Percentiles rank a stretch among this genome's conserved stretches.
Evolutionary conservation across 2,797 vertebrate species (phyloP).

Genomic region (Sebastolobus altivelis): DNA sequence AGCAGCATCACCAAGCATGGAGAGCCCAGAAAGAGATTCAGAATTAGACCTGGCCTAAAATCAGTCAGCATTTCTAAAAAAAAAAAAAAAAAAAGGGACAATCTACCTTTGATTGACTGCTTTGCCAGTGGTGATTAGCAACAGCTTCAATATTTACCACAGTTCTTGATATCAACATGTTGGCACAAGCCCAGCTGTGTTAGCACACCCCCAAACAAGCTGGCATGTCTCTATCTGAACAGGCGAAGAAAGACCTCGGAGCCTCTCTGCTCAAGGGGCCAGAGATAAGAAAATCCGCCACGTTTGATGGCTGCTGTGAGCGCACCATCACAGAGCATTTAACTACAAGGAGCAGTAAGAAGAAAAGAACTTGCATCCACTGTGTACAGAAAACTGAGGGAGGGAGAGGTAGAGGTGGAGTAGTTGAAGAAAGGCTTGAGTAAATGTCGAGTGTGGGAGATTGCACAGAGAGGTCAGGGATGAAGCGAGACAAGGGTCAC

Average conservation of each 20-base stretch:
- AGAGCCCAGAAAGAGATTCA: background rate
- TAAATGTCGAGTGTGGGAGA: conserved; percentile 32
- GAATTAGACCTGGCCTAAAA: conserved; percentile 7
- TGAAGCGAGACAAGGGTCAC: conserved; percentile 43
- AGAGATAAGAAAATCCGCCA: conserved; percentile 56
- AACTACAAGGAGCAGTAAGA: conserved; percentile 19
- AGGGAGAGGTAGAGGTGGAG: conserved; percentile 14
- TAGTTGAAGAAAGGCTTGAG: conserved; percentile 15
- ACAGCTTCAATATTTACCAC: conserved; percentile 37
- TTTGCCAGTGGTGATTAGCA: conserved; percentile 43
- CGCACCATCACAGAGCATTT: conserved; percentile 44
- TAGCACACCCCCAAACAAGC: conserved; percentile 26
- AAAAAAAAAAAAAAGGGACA: background rate
- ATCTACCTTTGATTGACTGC: conserved; percentile 25
- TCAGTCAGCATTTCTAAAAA: conserved; percentile 6
- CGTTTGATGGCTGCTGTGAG: conserved; percentile 63
- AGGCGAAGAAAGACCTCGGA: conserved; percentile 53
- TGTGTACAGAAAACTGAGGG: conserved; percentile 18
- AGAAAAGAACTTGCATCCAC: conserved; percentile 23
- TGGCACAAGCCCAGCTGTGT: conserved; percentile 55
- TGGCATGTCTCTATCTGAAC: conserved; percentile 52
- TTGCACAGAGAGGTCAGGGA: conserved; percentile 26
- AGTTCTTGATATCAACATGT: conserved; percentile 34
- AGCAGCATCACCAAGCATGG: conserved; percentile 2
- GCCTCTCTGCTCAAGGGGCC: conserved; percentile 58